phyloP scores from a whole-genome alignment of 2,113 vertebrate species.

The Colaptes auratus region DNA sequence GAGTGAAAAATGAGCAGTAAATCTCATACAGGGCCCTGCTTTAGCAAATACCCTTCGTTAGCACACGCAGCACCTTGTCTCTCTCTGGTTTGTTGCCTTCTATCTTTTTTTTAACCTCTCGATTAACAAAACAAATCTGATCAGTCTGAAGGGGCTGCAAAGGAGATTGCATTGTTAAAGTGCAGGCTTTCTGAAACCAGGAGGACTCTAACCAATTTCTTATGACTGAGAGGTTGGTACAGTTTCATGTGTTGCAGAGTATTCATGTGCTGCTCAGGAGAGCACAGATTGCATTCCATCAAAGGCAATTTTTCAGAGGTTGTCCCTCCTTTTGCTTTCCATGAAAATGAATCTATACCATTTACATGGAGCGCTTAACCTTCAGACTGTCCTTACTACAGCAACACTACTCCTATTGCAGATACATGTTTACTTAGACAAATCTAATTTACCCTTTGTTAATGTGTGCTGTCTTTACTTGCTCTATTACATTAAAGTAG shows the following conservation, averaged over 20 bases:
- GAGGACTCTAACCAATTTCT: constrained; percentile 47
- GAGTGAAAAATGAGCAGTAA: not conserved
- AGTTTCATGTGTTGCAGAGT: constrained; percentile 26
- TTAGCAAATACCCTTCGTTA: not conserved
- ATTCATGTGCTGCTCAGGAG: constrained; percentile 56
- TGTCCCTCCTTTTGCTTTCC: constrained; percentile 69
- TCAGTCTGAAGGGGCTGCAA: not conserved
- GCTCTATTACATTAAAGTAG: constrained; percentile 84
- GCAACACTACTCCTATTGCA: constrained; percentile 71
- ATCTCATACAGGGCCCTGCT: not conserved
- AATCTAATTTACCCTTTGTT: constrained; percentile 87
- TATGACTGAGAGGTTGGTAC: not conserved
- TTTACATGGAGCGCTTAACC: constrained; percentile 76
- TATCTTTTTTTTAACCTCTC: not conserved
- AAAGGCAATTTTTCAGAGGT: constrained; percentile 66
- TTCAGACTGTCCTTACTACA: constrained; percentile 81
- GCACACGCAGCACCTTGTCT: not conserved
- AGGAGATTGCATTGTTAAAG: constrained; percentile 14
- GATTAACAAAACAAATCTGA: not conserved
- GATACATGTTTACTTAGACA: constrained; percentile 82
- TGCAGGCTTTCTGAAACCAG: constrained; percentile 17
- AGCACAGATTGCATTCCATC: constrained; percentile 66
- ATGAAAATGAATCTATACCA: constrained; percentile 60
- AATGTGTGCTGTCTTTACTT: constrained; percentile 81
- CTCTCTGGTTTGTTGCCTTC: not conserved